Conservation (phyloP, 2,797 vertebrate genomes). For the Novumbra hubbsi region DNA sequence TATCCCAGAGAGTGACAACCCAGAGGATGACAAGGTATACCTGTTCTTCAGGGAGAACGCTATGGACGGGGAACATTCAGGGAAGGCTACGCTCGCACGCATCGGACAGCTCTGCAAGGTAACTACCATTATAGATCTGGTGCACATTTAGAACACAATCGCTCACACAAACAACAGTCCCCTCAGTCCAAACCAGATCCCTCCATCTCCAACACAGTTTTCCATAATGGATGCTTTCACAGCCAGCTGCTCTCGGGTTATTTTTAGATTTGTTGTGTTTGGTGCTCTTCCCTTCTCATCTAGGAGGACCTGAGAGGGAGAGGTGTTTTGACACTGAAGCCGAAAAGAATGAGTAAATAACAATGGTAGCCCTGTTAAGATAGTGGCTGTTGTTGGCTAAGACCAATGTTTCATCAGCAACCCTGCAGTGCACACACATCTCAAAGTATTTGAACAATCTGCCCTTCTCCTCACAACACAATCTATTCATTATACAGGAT, state of each 20-base stretch:
- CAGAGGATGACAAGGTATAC: constrained; percentile 98
- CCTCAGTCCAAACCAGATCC: constrained; percentile 35
- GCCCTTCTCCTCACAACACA: constrained; percentile 52
- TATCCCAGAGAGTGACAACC: constrained; percentile 96
- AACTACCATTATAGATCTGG: constrained; percentile 14
- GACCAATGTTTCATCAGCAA: constrained; percentile 21
- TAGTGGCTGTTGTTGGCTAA: constrained; percentile 60
- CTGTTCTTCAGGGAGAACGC: constrained; percentile 97
- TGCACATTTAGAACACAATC: constrained; percentile 33
- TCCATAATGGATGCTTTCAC: constrained; percentile 54
- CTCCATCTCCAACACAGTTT: constrained; percentile 51
- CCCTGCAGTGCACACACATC: constrained; percentile 19
- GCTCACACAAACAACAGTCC: background rate
- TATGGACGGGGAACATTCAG: constrained; percentile 93
- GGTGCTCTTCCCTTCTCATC: constrained; percentile 34
- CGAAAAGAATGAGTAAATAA: constrained; percentile 52
- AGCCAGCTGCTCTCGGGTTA: constrained; percentile 45
- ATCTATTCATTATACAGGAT: constrained; percentile 60
- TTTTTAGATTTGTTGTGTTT: constrained; percentile 63
- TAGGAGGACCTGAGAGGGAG: constrained; percentile 64
- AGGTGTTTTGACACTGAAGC: constrained; percentile 70
- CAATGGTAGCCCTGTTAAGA: constrained; percentile 59
- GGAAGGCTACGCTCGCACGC: constrained; percentile 94
- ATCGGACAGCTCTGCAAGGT: constrained; percentile 99
- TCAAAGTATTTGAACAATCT: constrained; percentile 66